Percentiles rank a stretch among this genome's conserved stretches.
These are phyloP conservation scores for Pseudochirops corinnae DNA, from an alignment of 2,797 vertebrate species.

Conservation along the genomic window DNA sequence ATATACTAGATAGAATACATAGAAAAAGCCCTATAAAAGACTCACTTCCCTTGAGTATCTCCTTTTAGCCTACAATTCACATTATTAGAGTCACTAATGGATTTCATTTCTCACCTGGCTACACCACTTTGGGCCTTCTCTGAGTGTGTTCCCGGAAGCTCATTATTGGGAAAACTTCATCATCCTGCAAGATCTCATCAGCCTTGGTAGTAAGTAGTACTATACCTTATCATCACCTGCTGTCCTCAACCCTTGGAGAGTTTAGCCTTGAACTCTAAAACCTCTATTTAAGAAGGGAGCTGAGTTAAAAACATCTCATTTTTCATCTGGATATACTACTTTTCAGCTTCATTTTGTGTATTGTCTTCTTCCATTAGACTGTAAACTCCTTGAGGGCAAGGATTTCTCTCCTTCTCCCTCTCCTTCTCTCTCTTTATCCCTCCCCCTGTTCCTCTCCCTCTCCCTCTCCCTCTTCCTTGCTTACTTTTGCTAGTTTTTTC, in stretches of 20 bases:
- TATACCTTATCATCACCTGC: too few species aligned
- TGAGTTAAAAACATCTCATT: not conserved
- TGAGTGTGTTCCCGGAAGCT: not conserved
- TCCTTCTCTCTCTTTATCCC: too few species aligned
- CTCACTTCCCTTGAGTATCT: not conserved
- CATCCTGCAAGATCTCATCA: not conserved
- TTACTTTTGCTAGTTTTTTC: too few species aligned
- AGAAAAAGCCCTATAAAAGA: not conserved
- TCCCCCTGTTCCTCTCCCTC: too few species aligned
- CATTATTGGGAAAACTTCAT: not conserved
- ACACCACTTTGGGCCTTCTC: not conserved
- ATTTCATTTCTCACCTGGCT: not conserved
- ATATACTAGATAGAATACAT: too few species aligned
- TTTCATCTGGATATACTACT: not conserved
- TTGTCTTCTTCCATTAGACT: not conserved
- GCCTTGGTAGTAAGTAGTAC: not conserved
- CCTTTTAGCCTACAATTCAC: not conserved
- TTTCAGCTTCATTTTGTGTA: not conserved
- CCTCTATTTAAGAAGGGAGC: too few species aligned
- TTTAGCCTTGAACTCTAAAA: not conserved
- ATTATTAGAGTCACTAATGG: not conserved
- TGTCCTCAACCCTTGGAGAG: not conserved
- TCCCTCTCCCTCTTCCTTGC: too few species aligned
- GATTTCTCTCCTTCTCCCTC: too few species aligned
- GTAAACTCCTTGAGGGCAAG: not conserved